Conservation (phyloP, 1,140 invertebrate genomes). For the Rhopalosiphum maidis region DNA sequence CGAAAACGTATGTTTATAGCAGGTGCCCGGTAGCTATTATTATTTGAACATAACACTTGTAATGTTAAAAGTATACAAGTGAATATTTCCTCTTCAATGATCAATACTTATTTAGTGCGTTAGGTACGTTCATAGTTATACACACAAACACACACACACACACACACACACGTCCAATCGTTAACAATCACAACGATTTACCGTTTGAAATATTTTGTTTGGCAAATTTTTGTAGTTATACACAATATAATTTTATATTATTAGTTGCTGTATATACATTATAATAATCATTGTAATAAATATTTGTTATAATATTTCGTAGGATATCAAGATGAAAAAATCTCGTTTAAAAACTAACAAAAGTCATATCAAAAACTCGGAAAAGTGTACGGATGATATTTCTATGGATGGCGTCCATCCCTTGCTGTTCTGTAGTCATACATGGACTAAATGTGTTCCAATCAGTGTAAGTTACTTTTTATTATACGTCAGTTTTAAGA, state of each 20-base stretch:
- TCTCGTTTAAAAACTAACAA: neutral
- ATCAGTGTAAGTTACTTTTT: conserved; percentile 15
- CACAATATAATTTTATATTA: neutral
- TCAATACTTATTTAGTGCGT: neutral
- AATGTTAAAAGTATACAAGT: neutral
- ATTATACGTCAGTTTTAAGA: neutral
- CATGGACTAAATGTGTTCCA: conserved; percentile 43
- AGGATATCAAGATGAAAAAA: neutral
- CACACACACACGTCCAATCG: neutral
- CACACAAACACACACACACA: neutral
- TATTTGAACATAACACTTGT: neutral
- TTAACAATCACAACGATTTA: neutral
- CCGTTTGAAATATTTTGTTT: neutral
- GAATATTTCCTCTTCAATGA: neutral
- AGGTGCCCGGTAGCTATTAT: neutral
- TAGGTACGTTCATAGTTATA: neutral
- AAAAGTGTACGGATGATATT: neutral
- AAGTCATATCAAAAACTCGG: neutral
- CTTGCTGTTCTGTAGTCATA: conserved; percentile 15
- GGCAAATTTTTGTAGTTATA: neutral
- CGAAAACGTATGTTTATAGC: neutral
- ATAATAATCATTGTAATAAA: neutral
- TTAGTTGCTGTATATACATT: neutral
- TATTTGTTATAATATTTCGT: neutral
- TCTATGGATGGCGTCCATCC: neutral